Percentiles rank a stretch among this genome's conserved stretches.
phyloP scores from a whole-genome alignment of 2,113 vertebrate genomes.

The Pachyramphus minor region DNA sequence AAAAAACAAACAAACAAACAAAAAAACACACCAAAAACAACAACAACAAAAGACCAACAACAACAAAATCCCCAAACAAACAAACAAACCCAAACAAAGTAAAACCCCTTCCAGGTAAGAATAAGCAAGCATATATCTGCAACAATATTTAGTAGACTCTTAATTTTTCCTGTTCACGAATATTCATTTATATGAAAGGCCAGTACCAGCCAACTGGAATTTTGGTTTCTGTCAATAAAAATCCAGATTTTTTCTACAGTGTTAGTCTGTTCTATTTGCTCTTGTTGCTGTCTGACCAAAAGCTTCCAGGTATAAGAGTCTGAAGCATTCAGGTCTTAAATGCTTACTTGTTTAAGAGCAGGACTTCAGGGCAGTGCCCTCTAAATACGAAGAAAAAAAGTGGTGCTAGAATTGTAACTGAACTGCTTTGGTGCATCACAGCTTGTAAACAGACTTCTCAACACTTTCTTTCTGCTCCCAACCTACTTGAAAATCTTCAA shows the following conservation, averaged over 20 bases:
- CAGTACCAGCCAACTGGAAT: background rate
- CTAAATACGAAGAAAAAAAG: background rate
- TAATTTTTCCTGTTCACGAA: background rate
- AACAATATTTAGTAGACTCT: background rate
- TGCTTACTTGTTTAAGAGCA: background rate
- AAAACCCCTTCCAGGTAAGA: background rate
- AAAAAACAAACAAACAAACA: no score
- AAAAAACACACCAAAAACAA: no score
- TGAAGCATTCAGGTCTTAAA: background rate
- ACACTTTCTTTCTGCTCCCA: background rate
- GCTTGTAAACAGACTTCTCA: background rate
- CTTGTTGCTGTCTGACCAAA: background rate
- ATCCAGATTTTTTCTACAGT: rapidly evolving
- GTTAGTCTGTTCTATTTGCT: background rate
- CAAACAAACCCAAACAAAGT: no score
- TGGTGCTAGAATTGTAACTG: background rate
- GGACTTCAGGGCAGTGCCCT: background rate
- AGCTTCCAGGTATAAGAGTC: background rate
- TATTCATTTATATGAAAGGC: background rate
- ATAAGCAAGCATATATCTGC: background rate
- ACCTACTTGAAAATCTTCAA: background rate
- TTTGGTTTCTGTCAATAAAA: background rate
- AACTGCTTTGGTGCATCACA: background rate
- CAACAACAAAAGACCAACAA: background rate
- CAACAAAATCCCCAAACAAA: no score